These are phyloP conservation scores for Wasmannia auropunctata DNA, from an alignment of 1,140 invertebrate genomes.

Conservation along the genomic window DNA sequence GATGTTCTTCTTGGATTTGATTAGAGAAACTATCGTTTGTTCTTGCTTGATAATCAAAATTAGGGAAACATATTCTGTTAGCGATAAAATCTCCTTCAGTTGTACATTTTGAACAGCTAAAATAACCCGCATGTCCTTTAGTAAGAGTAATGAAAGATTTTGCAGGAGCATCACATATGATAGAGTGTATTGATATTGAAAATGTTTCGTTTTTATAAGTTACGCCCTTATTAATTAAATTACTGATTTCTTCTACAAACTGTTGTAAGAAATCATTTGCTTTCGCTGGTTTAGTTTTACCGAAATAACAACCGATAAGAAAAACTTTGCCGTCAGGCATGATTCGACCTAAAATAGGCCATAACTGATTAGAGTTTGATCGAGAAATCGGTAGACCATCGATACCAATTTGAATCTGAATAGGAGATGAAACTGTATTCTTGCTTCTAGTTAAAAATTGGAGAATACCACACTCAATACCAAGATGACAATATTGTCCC, in stretches of 20 bases:
- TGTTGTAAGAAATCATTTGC: not conserved
- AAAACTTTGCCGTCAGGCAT: not conserved
- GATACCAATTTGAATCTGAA: slow-evolving; percentile 18
- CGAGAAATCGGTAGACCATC: not conserved
- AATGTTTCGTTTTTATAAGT: not conserved
- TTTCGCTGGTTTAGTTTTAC: slow-evolving; percentile 2
- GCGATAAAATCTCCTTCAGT: not conserved
- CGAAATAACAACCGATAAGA: slow-evolving; percentile 21
- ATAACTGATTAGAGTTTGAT: slow-evolving; percentile 3
- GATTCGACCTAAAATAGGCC: slow-evolving; percentile 15
- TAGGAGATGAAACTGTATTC: not conserved
- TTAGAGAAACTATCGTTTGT: too few relatives aligned
- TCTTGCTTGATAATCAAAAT: too few relatives aligned
- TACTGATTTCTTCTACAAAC: not conserved
- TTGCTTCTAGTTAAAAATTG: not conserved
- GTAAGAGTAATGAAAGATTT: not conserved
- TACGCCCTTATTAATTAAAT: not conserved
- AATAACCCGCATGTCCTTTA: not conserved
- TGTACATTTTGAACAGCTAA: not conserved
- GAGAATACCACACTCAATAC: not conserved
- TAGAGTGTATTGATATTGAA: not conserved
- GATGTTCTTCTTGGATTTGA: too few relatives aligned
- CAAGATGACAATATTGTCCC: slow-evolving; percentile 5
- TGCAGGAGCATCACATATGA: not conserved
- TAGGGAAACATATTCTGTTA: too few relatives aligned